A percentile compares a stretch with the other conserved stretches of the same genome.
Conservation (phyloP, 2,797 vertebrate genomes). For the Sebastes vulpes region DNA sequence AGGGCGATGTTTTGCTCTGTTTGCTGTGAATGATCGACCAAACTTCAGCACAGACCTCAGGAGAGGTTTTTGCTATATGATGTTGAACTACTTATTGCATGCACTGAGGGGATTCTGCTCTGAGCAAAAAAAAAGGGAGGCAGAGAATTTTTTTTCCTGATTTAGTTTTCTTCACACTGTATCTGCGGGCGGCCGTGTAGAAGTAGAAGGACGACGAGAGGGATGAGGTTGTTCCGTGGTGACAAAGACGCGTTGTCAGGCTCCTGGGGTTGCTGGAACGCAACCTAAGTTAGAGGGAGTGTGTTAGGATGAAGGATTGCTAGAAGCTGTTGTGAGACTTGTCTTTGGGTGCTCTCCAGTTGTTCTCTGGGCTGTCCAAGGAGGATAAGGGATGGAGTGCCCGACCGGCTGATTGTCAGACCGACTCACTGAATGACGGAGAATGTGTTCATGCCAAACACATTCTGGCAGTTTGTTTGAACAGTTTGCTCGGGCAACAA, state of each 20-base stretch:
- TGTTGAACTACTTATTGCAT: background rate
- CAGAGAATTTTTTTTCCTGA: background rate
- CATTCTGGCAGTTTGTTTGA: background rate
- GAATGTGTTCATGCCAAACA: background rate
- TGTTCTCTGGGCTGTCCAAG: conserved; percentile 15
- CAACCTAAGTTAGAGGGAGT: conserved; percentile 18
- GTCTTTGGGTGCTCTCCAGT: conserved; percentile 37
- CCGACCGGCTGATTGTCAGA: background rate
- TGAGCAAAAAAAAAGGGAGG: background rate
- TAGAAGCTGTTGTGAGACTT: conserved; percentile 6
- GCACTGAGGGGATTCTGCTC: background rate
- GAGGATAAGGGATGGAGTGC: conserved; percentile 5
- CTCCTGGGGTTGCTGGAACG: conserved; percentile 38
- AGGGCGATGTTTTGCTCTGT: background rate
- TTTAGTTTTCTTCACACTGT: background rate
- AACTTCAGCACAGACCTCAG: background rate
- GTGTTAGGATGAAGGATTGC: conserved; percentile 33
- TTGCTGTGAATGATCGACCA: conserved; percentile 8
- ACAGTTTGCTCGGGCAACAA: background rate
- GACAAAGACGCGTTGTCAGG: conserved; percentile 39
- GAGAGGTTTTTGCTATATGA: background rate
- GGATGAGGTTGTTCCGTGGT: conserved; percentile 41
- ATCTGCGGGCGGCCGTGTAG: conserved; percentile 4
- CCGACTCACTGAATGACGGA: background rate
- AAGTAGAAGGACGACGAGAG: conserved; percentile 7